Evolutionary conservation across 2,797 vertebrate species (phyloP), one percentile per base, ranked within the genome.

Genomic region (Leucoraja ocellata): DNA sequence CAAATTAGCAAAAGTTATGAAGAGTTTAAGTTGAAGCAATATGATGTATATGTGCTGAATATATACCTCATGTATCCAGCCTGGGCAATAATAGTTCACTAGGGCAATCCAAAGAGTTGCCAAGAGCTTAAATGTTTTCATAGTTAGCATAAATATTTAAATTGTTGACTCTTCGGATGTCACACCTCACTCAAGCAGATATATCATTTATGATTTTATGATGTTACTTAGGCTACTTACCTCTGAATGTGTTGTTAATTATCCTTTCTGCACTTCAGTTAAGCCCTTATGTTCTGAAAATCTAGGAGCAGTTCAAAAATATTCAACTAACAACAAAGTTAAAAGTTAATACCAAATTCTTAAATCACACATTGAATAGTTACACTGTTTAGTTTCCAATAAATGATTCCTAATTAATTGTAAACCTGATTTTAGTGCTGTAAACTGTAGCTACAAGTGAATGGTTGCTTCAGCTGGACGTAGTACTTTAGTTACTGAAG

Each of bases 121-220:
- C 63, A 88, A 88, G 28, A 86, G 36, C 18, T 88, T 68, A 68
- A 68, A 88, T 88, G 36, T 88, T 88, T 88, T 88, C 84, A 65
- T 68, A 36, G 61, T 88, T 86, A 88, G 10, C 63, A 88, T 68
- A 88, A 88, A 88, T 88, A 88, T 88, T 88, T 88, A 88, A 88
- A 16, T 28, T 32, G 58, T 65, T 88, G 84, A 32, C 61, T 88
- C 84, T 88, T 88, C 84, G 36, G 63, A 65, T 65, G 28, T 65
- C 32, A 11, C 65, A 65, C 61, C 84, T 88, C 58, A 88, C 28
- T 65, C 32, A 61, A 65, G 63, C 18, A 9, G 63, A 36, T 88
- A 65, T 65, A 88, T 88, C 68, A 36, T 68, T 88, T 36, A 88
- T 65, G 84, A 65, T 61, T 68, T 88, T 63, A 65, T 88, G 36